Evolutionary conservation across 1,140 invertebrate species (phyloP), one percentile per base, ranked within the genome.

Genomic region (Sarcophaga bullata): DNA sequence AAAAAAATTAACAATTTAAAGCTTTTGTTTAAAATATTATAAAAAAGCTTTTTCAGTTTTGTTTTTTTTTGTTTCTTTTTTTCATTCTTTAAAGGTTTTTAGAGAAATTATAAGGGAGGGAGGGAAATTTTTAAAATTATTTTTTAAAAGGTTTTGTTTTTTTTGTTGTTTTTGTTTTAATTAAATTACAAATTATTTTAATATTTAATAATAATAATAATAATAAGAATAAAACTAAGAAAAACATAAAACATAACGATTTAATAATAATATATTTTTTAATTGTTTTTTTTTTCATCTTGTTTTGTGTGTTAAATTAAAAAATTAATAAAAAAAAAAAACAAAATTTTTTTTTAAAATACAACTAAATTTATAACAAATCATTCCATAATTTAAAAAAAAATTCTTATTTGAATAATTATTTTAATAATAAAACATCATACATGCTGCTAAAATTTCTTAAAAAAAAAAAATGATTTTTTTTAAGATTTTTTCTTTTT

Each of bases 1-100:
- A 62, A 62, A n/a, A 62, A 62, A 62, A 62, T n/a, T 62, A 62
- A 62, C 15, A 62, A 62, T 62, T 37, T 62, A 62, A 62, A 62
- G 58, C 58, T 62, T 62, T 62, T 62, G 58, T 62, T 52, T 52
- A 52, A 52, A 62, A 62, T 37, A 37, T 37, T 37, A 37, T 37
- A 62, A n/a, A 62, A 62, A 17, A 62, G 15, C 58, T 37, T 37
- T 37, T 37, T n/a, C n/a, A n/a, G n/a, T n/a, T n/a, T n/a, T n/a
- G n/a, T n/a, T n/a, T n/a, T n/a, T n/a, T n/a, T n/a, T n/a, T 37
- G 1, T 37, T 37, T 4, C 25, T 37, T 37, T 37, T 37, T 37
- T 37, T 37, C 25, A 37, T 37, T 37, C 25, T 37, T 37, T 4
- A 37, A 37, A 37, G 25, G 13, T 52, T 52, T 50, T 3, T 3